A percentile compares a stretch with the other conserved stretches of the same genome.
Conservation (phyloP, 2,888 invertebrate genomes). For the Melipona bicolor region DNA sequence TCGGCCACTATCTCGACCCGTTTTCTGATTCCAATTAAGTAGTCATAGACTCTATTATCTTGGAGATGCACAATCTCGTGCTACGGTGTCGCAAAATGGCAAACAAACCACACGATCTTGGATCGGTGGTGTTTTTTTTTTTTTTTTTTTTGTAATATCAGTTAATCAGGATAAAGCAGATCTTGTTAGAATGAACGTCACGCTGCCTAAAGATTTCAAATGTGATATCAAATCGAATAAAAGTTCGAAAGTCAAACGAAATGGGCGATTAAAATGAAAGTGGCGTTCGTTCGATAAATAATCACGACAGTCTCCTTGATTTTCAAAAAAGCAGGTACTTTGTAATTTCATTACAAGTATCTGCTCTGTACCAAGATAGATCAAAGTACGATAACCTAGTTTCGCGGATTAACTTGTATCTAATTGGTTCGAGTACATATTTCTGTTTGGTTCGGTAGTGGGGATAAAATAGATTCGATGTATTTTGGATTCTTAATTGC, state of each 20-base stretch:
- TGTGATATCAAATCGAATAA: not conserved
- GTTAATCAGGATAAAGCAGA: too few relatives aligned
- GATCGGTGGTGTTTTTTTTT: not conserved
- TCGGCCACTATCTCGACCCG: slow-evolving; percentile 41
- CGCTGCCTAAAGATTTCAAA: slow-evolving; percentile 9
- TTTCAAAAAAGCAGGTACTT: slow-evolving; percentile 25
- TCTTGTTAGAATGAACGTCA: too few relatives aligned
- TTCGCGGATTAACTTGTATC: slow-evolving; percentile 5
- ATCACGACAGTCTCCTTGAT: slow-evolving; percentile 39
- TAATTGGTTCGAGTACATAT: not conserved
- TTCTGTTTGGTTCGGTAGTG: not conserved
- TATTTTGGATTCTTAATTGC: not conserved
- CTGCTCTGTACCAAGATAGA: not conserved
- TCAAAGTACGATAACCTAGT: slow-evolving; percentile 39
- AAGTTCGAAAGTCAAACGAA: not conserved
- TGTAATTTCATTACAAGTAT: slow-evolving; percentile 23
- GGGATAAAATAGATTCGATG: not conserved
- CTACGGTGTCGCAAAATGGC: not conserved
- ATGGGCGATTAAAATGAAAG: slow-evolving; percentile 16
- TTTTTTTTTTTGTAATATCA: too few relatives aligned
- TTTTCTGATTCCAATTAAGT: slow-evolving; percentile 52
- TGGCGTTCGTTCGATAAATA: slow-evolving; percentile 21
- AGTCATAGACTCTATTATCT: slow-evolving; percentile 53
- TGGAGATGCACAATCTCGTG: slow-evolving; percentile 27
- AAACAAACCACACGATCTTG: slow-evolving; percentile 13